phyloP scores from a whole-genome alignment of 2,797 vertebrate genomes.

The Eulemur mongoz region DNA sequence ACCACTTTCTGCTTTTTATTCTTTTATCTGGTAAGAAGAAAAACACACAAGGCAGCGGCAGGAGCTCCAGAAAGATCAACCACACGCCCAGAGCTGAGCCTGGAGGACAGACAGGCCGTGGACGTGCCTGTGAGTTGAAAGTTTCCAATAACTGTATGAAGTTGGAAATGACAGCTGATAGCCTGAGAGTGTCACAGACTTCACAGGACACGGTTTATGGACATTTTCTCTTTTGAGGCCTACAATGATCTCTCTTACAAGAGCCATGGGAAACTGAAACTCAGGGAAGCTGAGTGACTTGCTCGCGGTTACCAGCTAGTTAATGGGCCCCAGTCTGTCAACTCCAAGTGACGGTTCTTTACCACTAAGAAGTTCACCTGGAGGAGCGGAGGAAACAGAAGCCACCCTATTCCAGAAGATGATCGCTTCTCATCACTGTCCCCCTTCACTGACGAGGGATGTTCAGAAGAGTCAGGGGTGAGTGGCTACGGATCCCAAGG shows the following conservation, averaged over 20 bases:
- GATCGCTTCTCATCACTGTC: background rate
- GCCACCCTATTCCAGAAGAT: background rate
- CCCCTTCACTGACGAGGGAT: background rate
- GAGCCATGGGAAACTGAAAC: background rate
- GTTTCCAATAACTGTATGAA: background rate
- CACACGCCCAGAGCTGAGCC: rapidly evolving
- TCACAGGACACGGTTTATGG: background rate
- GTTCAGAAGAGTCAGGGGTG: background rate
- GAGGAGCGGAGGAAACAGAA: background rate
- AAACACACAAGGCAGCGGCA: rapidly evolving
- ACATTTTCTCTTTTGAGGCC: background rate
- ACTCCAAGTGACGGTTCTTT: background rate
- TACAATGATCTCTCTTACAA: background rate
- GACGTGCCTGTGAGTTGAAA: background rate
- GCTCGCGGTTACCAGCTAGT: background rate
- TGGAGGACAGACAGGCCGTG: background rate
- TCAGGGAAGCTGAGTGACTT: background rate
- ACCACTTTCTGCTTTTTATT: background rate
- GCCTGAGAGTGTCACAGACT: background rate
- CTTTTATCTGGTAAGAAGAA: background rate
- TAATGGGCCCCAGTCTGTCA: background rate
- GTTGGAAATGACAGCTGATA: background rate
- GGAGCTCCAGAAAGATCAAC: background rate
- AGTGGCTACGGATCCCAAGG: background rate
- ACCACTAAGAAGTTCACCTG: background rate